phyloP scores from a whole-genome alignment of 2,888 invertebrate genomes.

The Callimorpha dominula region DNA sequence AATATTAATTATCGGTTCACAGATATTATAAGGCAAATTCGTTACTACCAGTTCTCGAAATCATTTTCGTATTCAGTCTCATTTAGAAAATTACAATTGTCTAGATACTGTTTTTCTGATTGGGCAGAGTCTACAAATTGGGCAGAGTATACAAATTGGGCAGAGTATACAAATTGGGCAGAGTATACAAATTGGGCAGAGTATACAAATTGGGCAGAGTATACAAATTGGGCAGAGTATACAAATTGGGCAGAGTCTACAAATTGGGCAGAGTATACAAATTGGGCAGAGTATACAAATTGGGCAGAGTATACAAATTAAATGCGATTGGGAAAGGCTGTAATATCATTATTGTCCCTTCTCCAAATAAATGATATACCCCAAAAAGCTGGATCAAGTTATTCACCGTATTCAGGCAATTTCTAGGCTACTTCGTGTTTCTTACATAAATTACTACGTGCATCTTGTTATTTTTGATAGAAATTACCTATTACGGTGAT shows the following conservation, averaged over 20 bases:
- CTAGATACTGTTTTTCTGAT: not conserved
- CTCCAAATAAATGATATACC: no score
- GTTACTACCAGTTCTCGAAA: constrained; percentile 36
- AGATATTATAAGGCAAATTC: constrained; percentile 30
- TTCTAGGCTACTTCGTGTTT: no score
- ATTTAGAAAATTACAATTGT: not conserved
- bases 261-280: not conserved
- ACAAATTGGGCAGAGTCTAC: no score
- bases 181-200: not conserved
- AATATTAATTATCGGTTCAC: constrained; percentile 49
- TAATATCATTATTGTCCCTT: not conserved
- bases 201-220: not conserved
- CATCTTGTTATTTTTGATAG: no score
- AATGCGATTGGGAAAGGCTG: no score
- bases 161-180: not conserved
- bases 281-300: not conserved
- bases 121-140: not conserved
- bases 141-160: not conserved
- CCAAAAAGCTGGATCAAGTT: no score
- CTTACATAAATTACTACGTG: no score
- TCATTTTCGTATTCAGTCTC: not conserved
- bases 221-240: not conserved
- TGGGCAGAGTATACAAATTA: not conserved
- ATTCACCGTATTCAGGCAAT: no score
- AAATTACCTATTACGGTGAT: no score